These are phyloP conservation scores for Trisateles emortualis DNA, from an alignment of 2,888 invertebrate genomes.

Conservation along the genomic window DNA sequence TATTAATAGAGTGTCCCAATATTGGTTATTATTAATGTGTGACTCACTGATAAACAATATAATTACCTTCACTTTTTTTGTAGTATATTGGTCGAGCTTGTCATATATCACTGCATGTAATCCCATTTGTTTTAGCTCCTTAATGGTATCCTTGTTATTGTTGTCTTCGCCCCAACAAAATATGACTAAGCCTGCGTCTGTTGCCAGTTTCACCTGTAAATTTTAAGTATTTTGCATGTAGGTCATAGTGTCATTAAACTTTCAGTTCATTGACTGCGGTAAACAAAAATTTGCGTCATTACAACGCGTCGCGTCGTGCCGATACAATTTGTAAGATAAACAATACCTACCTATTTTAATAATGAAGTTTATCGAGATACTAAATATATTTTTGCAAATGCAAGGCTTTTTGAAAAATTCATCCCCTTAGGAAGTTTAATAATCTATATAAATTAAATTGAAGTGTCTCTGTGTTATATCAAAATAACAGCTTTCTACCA, in stretches of 20 bases:
- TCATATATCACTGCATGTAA: slow-evolving; percentile 99
- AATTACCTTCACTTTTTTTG: slow-evolving; percentile 89
- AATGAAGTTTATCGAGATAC: too few species aligned
- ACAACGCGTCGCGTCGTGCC: not conserved
- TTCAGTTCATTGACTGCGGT: not conserved
- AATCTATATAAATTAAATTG: too few species aligned
- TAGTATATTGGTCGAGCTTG: slow-evolving; percentile 92
- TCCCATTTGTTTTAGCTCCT: slow-evolving; percentile 94
- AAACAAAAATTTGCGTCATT: slow-evolving; percentile 1
- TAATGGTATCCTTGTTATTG: slow-evolving; percentile 94
- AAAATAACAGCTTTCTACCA: too few species aligned
- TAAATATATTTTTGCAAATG: too few species aligned
- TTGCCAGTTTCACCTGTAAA: slow-evolving; percentile 90
- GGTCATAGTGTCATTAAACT: slow-evolving; percentile 6
- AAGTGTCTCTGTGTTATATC: too few species aligned
- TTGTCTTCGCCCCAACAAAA: slow-evolving; percentile 99
- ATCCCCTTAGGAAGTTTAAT: too few species aligned
- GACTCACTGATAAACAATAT: too few species aligned
- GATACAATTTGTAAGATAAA: not conserved
- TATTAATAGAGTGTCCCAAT: too few species aligned
- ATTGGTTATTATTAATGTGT: too few species aligned
- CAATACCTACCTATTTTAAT: too few species aligned
- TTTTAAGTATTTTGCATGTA: slow-evolving; percentile 4
- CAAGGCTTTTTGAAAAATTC: too few species aligned
- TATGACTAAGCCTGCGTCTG: slow-evolving; percentile 93